phyloP scores from a whole-genome alignment of 1,140 invertebrate genomes.

The Drosophila asahinai region DNA sequence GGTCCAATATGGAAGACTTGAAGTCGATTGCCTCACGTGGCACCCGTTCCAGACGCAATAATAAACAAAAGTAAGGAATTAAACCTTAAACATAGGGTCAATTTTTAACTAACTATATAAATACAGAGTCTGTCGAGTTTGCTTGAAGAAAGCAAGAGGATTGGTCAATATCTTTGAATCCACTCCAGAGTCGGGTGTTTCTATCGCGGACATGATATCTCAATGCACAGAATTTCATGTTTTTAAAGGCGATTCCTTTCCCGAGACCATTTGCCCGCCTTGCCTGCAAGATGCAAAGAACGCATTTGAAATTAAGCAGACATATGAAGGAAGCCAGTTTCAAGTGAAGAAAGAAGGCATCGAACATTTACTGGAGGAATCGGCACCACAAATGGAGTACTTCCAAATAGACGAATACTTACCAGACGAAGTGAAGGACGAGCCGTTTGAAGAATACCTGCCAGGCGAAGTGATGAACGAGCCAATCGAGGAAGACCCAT shows the following conservation, averaged over 20 bases:
- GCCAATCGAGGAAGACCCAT: neutral
- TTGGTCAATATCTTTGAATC: conserved; percentile 1
- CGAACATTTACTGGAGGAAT: neutral
- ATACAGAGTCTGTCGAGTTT: conserved; percentile 3
- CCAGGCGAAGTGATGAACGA: neutral
- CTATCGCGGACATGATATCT: neutral
- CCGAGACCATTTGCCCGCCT: neutral
- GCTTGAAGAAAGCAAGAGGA: neutral
- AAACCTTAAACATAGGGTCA: neutral
- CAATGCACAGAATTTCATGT: neutral
- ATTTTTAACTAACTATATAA: no score
- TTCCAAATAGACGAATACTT: conserved; percentile 8
- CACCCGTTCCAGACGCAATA: neutral
- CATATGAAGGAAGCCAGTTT: neutral
- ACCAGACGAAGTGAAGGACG: neutral
- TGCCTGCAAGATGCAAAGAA: neutral
- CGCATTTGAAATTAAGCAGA: neutral
- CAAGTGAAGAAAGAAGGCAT: neutral
- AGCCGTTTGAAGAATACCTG: neutral
- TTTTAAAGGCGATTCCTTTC: neutral
- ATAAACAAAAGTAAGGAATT: neutral
- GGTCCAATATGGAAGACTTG: neutral
- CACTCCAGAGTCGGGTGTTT: neutral
- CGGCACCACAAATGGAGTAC: conserved; percentile 6
- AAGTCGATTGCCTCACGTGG: neutral